These are phyloP conservation scores for Brachyhypopomus occidentalis DNA, from an alignment of 2,113 vertebrate genomes.

Conservation along the genomic window DNA sequence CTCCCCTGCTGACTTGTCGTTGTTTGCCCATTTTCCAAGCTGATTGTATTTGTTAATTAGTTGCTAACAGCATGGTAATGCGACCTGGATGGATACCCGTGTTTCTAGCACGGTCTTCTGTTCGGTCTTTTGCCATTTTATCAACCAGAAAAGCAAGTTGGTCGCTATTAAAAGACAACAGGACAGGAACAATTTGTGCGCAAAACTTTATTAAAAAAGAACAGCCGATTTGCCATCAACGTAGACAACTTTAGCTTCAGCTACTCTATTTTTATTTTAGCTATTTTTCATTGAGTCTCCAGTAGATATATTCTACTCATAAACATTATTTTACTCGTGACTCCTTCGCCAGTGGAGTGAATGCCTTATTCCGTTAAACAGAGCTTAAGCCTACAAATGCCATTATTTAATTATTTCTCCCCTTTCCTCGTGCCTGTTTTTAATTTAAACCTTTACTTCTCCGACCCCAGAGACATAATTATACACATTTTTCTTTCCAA, in stretches of 20 bases:
- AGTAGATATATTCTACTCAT: no score
- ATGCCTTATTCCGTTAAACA: slow-evolving; percentile 43
- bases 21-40: slow-evolving; percentile 69
- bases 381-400: slow-evolving; percentile 19
- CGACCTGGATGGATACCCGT: slow-evolving; percentile 74
- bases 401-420: slow-evolving; percentile 47
- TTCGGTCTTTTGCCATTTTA: no score
- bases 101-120: slow-evolving; percentile 67
- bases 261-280: no score
- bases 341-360: no score
- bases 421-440: slow-evolving; percentile 50
- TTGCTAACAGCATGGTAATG: slow-evolving; percentile 80
- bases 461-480: slow-evolving; percentile 57
- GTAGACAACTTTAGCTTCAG: no score
- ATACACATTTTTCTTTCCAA: slow-evolving; percentile 59
- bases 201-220: neutral
- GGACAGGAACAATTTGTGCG: neutral
- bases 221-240: no score
- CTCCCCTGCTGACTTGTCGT: slow-evolving; percentile 57
- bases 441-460: slow-evolving; percentile 56
- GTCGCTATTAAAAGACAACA: neutral
- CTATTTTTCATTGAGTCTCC: no score
- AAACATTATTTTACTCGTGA: no score
- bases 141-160: neutral
- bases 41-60: slow-evolving; percentile 81